Conservation (phyloP, 2,113 vertebrate species). For the Micronisus gabar region DNA sequence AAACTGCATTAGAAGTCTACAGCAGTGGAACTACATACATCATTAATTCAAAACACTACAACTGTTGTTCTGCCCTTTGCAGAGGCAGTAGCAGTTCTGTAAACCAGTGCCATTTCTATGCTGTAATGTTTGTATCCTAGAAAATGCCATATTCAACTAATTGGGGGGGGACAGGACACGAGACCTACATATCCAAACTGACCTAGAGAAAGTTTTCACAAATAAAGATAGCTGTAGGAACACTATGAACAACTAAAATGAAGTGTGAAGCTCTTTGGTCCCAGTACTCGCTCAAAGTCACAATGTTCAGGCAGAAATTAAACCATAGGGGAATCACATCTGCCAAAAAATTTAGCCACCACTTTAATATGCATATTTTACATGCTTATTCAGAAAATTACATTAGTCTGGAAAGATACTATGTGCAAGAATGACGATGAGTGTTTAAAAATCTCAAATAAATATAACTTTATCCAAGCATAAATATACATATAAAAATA, state of each 20-base stretch:
- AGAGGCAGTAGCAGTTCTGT: not conserved
- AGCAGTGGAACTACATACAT: not conserved
- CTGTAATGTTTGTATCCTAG: not conserved
- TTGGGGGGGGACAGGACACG: rapidly evolving
- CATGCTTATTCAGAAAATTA: not conserved
- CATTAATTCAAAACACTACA: not conserved
- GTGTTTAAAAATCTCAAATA: not conserved
- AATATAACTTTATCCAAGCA: not conserved
- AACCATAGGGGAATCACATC: not conserved
- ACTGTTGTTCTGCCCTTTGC: not conserved
- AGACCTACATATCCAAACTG: not conserved
- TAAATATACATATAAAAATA: not conserved
- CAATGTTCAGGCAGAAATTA: not conserved
- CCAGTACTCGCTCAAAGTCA: not conserved
- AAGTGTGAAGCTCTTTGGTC: not conserved
- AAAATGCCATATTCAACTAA: not conserved
- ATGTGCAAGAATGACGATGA: not conserved
- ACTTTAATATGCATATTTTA: not conserved
- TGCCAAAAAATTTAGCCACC: not conserved
- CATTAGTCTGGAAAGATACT: not conserved
- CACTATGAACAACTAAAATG: not conserved
- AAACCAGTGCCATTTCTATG: not conserved
- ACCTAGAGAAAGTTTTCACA: not conserved
- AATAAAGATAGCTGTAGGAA: not conserved
- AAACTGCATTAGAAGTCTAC: not conserved